Conservation (phyloP, 2,113 vertebrate species). For the Chaetodon trifascialis region DNA sequence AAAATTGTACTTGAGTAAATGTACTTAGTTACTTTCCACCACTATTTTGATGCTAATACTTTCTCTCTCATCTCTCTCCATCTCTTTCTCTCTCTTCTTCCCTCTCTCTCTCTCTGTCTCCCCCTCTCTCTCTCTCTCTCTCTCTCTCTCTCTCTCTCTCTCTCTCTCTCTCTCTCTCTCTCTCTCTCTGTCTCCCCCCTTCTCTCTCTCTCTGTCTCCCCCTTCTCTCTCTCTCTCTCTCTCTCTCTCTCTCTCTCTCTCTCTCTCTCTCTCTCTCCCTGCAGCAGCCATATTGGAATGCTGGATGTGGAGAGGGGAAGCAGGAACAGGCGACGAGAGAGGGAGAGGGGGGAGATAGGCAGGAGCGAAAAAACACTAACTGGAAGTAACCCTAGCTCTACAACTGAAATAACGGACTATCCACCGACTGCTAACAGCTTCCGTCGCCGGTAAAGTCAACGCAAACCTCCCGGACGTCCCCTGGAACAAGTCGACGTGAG, state of each 20-base stretch:
- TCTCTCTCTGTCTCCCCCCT: not conserved
- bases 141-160: too few relatives aligned
- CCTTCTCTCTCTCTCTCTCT: not conserved
- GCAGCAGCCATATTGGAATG: constrained; percentile 82
- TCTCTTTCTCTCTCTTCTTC: too few relatives aligned
- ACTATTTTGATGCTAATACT: too few relatives aligned
- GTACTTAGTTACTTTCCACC: not conserved
- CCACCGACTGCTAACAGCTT: constrained; percentile 8
- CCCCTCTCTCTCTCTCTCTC: too few relatives aligned
- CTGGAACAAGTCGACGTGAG: constrained; percentile 64
- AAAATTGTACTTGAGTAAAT: not conserved
- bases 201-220: not conserved
- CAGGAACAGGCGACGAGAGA: constrained; percentile 71
- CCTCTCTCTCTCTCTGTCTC: too few relatives aligned
- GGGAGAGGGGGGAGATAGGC: constrained; percentile 37
- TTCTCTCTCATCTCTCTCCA: too few relatives aligned
- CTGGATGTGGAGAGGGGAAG: constrained; percentile 78
- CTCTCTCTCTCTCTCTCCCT: constrained; percentile 1
- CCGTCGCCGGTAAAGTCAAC: constrained; percentile 43
- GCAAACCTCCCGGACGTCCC: constrained; percentile 30
- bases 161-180: too few relatives aligned
- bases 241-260: not conserved
- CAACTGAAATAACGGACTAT: constrained; percentile 58
- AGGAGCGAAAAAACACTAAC: constrained; percentile 43
- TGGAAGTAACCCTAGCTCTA: constrained; percentile 33